These are phyloP conservation scores for Eidolon dupreanum DNA, from an alignment of 2,797 vertebrate genomes.

Conservation along the genomic window DNA sequence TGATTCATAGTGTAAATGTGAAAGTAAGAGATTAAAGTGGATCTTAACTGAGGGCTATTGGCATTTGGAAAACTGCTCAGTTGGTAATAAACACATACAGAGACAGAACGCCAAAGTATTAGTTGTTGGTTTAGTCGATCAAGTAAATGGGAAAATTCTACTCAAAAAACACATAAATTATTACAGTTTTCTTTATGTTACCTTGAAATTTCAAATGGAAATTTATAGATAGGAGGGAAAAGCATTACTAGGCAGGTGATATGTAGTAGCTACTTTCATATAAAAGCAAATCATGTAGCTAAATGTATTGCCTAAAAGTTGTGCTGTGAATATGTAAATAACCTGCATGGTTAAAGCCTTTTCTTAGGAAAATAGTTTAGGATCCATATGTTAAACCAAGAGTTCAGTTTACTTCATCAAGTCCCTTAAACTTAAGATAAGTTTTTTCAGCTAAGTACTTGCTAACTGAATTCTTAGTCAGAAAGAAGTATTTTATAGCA, in stretches of 20 bases:
- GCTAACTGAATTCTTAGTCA: not conserved
- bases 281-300: not conserved
- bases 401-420: not conserved
- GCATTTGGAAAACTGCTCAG: not conserved
- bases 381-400: not conserved
- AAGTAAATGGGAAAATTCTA: not conserved
- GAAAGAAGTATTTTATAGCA: not conserved
- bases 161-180: not conserved
- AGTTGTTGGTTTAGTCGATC: not conserved
- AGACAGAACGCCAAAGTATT: not conserved
- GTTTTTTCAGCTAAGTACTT: not conserved
- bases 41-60: not conserved
- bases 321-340: not conserved
- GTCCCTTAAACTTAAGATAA: not conserved
- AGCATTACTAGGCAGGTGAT: not conserved
- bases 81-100: not conserved
- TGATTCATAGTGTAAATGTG: not conserved
- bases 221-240: not conserved
- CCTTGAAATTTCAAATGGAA: not conserved
- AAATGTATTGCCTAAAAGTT: slow-evolving; percentile 9
- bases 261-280: slow-evolving; percentile 10
- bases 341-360: not conserved
- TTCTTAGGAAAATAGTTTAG: not conserved
- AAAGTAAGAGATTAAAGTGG: slow-evolving; percentile 11
- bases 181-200: not conserved